Evolutionary conservation across 2,888 invertebrate species (phyloP), one percentile per base, ranked within the genome.

Genomic region (Heliconius aoede): DNA sequence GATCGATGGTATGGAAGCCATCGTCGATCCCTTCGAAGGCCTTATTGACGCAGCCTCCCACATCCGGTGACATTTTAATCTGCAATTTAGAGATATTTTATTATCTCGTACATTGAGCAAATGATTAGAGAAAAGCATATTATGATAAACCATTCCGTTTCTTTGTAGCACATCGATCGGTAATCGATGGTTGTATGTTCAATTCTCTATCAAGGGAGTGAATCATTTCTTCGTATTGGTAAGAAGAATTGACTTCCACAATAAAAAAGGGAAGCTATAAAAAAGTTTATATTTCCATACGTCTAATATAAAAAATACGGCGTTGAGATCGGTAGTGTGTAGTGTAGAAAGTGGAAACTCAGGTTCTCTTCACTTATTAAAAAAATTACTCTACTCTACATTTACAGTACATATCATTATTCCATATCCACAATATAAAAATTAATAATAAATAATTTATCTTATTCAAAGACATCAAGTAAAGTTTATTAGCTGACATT

Each of bases 1-100:
- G 86, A 86, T 94, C 94, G 77, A 94, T 94, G 80, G 94, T 94
- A 21, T 94, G 94, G 85, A 94, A 94, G 60, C 94, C 94, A 79
- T 94, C 94, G 77, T 93, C 94, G 24, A 85, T 85, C 1, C 86
- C 87, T 58, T 93, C 94, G 83, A 91, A 94, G 71, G 89, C 94
- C 78, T 90, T 92, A 86, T 94, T 94, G 74, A 91, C 90, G 80
- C 89, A 89, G 26, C 93, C 93, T 24, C 87, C 86, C 28, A 77
- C 83, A 72, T 85, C 79, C 72, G 78, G 36, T 62, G 80, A 73
- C 84, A 81, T 83, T 68, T 72, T 76, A 64, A 30, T 71, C 83
- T 83, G 80, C 7, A 60, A 67, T 28, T 24, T 13, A 30, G 1
- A n/a, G 13, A 60, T 60, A n/a, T 60, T 55, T 55, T n/a, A n/a